Percentiles rank a stretch among this genome's conserved stretches.
phyloP scores from a whole-genome alignment of 2,113 vertebrate species.

The cattle (Bos taurus) region ARS-UCD2.0 NC_037338.1:38726001-38726500 shows the following conservation, averaged over 20 bases:
- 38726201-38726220: neutral
- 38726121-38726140: no score
- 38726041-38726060: no score
- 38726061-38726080: no score
- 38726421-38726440: neutral
- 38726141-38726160: no score
- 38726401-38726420: neutral
- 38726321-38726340: neutral
- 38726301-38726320: neutral
- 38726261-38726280: neutral
- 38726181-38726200: neutral
- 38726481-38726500: neutral
- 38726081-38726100: no score
- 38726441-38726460: neutral
- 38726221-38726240: neutral
- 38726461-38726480: neutral
- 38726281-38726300: neutral
- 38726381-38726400: neutral
- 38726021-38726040: no score
- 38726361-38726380: neutral
- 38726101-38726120: no score
- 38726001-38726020: no score
- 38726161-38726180: neutral
- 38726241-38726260: neutral
- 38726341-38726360: neutral